Evolutionary conservation across 2,113 vertebrate species (phyloP).

Genomic region (Bos taurus): ARS-UCD2.0 NC_037357.1:137343501-137344000

Average conservation of each 20-base stretch:
- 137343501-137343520: neutral
- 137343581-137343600: neutral
- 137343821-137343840: neutral
- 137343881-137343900: neutral
- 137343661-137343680: neutral
- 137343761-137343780: neutral
- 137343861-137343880: neutral
- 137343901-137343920: neutral
- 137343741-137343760: fast-evolving
- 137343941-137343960: neutral
- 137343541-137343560: neutral
- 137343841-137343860: neutral
- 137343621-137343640: neutral
- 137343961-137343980: neutral
- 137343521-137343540: neutral
- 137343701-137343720: neutral
- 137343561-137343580: neutral
- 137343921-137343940: neutral
- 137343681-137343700: neutral
- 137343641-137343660: neutral
- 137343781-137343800: fast-evolving
- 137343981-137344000: neutral
- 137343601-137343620: neutral
- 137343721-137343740: neutral
- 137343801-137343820: fast-evolving